Evolutionary conservation across 1,140 invertebrate species (phyloP), one percentile per base, ranked within the genome.

Genomic region (Lepeophtheirus salmonis): DNA sequence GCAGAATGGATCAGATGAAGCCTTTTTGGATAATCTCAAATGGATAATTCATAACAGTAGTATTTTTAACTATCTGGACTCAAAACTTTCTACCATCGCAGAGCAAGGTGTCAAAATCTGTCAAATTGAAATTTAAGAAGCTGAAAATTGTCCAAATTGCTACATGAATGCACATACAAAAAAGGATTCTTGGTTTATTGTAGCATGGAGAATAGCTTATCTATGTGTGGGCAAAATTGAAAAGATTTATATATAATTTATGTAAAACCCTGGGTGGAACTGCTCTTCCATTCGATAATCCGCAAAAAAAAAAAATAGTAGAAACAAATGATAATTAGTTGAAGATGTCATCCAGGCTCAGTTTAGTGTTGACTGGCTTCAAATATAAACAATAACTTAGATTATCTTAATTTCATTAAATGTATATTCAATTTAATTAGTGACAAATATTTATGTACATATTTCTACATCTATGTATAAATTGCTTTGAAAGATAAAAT

Each of bases 241-340:
- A 91, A 74, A 89, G 89, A 14, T 94, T 90, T 67, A 89, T 89
- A 1, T 90, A 83, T 72, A 94, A 89, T 89, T 89, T 89, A 0
- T 88, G 86, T 0, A 95, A 95, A 74, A 86, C 82, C 0, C 83
- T 92, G 79, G 77, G 80, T 3, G 75, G n/a, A n/a, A n/a, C n/a
- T n/a, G n/a, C n/a, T n/a, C n/a, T n/a, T n/a, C n/a, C n/a, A n/a
- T n/a, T n/a, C n/a, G n/a, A n/a, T n/a, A n/a, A n/a, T n/a, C n/a
- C n/a, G n/a, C n/a, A n/a, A n/a, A n/a, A n/a, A n/a, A n/a, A n/a
- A n/a, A n/a, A n/a, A n/a, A n/a, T n/a, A n/a, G n/a, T n/a, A n/a
- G n/a, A n/a, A n/a, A n/a, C n/a, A n/a, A n/a, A n/a, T n/a, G n/a
- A n/a, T n/a, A n/a, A n/a, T n/a, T n/a, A n/a, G n/a, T n/a, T n/a